These are phyloP conservation scores for Spilarctia lutea DNA, from an alignment of 2,888 invertebrate genomes.

Conservation along the genomic window DNA sequence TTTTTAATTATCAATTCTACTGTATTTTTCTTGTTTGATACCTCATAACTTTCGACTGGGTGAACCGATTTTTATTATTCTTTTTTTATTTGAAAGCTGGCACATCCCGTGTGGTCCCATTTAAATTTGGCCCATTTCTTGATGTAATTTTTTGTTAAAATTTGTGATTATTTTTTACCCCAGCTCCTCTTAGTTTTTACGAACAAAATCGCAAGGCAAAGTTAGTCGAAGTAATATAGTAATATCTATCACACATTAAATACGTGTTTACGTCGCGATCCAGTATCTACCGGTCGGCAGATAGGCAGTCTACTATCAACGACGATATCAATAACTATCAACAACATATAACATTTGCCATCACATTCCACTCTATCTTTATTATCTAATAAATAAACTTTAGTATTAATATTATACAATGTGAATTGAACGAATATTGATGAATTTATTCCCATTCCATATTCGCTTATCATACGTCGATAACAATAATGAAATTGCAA, in stretches of 20 bases:
- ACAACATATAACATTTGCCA: not conserved
- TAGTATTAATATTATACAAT: conserved; percentile 1
- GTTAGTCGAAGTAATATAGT: not conserved
- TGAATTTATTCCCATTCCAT: conserved; percentile 4
- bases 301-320: not conserved
- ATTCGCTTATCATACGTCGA: conserved; percentile 2
- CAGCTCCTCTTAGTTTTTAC: not conserved
- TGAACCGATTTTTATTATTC: no score
- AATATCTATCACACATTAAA: conserved; percentile 10
- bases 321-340: conserved; percentile 7
- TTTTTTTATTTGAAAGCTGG: no score
- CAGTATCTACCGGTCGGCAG: conserved; percentile 5
- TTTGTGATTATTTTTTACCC: no score
- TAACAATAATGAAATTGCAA: not conserved
- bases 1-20: no score
- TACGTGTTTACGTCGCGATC: conserved; percentile 7
- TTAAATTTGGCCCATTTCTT: no score
- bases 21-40: no score
- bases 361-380: conserved; percentile 5
- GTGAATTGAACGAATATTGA: conserved; percentile 8
- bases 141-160: no score
- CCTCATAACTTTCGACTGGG: no score
- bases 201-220: not conserved
- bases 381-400: conserved; percentile 2
- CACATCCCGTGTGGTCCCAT: no score